Evolutionary conservation across 2,113 vertebrate species (phyloP), one percentile per base, ranked within the genome.

Genomic region (Poeciliopsis occidentalis): DNA sequence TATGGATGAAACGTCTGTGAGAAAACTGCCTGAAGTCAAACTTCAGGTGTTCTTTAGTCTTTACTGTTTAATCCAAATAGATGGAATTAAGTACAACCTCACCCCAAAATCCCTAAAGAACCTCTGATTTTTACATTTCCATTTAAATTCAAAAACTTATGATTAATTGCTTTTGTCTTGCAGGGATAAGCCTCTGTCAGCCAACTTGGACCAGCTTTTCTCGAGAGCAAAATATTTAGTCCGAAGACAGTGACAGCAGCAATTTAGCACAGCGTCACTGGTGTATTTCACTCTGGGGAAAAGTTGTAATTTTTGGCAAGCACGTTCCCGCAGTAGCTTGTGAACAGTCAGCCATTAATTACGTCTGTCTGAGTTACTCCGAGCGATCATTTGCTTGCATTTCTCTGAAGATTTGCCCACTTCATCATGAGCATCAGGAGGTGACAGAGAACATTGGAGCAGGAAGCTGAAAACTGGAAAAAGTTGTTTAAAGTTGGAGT

Each of bases 311-410:
- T 76, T 82, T 78, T 68, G 71, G 73, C 80, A 8, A 70, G 54
- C 64, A n/a, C 34, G 27, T 69, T 87, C n/a, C 64, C 61, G 30
- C 62, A 27, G 82, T 78, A 64, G 81, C 67, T 44, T 47, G 65
- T 60, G 78, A 85, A 73, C 61, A 62, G 69, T 71, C 73, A 13
- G 60, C 71, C 81, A 84, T 89, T 82, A 79, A 85, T 87, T 85
- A 77, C 6, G 31, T 60, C 78, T 64, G 78, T 66, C 88, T 71
- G 31, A 4, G 65, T 67, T 73, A 65, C 79, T 67, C 57, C 15
- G 4, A 86, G 64, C 64, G 8, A 86, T 74, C 75, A 54, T 77
- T 75, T 73, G 61, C 81, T 69, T 34, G 57, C 63, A 30, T 76
- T 81, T 79, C 80, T 83, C 57, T 41, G 44, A 60, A 75, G 78